Conservation (phyloP, 2,888 invertebrate genomes). For the Aquatica leii region DNA sequence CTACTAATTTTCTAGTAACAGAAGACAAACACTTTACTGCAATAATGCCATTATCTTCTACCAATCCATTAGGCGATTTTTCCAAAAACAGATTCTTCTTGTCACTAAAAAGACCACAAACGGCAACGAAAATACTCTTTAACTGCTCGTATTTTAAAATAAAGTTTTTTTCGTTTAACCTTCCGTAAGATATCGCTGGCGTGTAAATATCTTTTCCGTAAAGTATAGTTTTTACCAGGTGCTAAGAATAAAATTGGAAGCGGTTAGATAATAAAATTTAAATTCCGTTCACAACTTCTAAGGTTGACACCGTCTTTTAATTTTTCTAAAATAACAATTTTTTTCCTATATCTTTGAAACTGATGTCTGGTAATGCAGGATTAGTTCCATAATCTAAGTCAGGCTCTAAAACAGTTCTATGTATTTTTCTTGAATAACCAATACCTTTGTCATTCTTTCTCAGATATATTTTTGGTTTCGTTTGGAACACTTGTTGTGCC, state of each 20-base stretch:
- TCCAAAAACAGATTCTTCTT: no score
- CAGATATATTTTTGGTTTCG: background rate
- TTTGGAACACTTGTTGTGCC: background rate
- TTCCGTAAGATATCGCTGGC: background rate
- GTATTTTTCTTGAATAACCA: no score
- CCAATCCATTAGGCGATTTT: no score
- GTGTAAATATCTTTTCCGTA: background rate
- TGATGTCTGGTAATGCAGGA: background rate
- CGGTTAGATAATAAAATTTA: background rate
- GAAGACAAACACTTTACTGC: no score
- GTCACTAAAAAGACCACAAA: no score
- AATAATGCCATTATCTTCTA: no score
- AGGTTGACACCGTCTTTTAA: background rate
- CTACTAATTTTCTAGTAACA: no score
- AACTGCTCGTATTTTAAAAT: background rate
- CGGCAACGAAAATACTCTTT: no score
- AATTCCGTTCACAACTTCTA: background rate
- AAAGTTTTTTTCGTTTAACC: background rate
- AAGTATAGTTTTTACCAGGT: no score
- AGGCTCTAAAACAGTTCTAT: background rate
- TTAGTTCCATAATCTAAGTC: background rate
- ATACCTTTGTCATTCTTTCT: no score
- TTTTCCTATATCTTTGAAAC: background rate
- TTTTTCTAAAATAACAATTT: background rate
- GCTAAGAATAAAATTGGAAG: background rate